phyloP scores from a whole-genome alignment of 2,113 vertebrate species.

The Ceyx cyanopectus region DNA sequence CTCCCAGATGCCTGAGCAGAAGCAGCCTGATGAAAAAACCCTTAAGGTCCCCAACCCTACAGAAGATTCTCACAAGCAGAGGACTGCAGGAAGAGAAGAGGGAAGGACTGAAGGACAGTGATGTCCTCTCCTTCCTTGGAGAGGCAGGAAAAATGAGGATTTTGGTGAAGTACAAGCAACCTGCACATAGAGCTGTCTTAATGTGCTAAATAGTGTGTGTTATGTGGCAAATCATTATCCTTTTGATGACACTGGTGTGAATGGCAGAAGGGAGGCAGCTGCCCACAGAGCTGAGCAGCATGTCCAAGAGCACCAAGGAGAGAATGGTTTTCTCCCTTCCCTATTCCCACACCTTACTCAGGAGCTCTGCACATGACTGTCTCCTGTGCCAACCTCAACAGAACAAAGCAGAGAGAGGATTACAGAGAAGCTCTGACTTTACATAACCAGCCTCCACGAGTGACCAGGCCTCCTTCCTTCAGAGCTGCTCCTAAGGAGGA shows the following conservation, averaged over 20 bases:
- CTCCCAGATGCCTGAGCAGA: not conserved
- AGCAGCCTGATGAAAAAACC: not conserved
- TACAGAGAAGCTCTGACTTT: not conserved
- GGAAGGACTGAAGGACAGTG: not conserved
- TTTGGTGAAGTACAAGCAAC: not conserved
- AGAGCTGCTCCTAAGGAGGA: not conserved
- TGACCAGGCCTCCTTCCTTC: not conserved
- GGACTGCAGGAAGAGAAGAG: not conserved
- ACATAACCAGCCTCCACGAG: not conserved
- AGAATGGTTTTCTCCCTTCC: not conserved
- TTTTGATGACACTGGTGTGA: not conserved
- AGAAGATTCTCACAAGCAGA: not conserved
- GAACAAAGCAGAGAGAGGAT: not conserved
- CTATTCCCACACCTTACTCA: not conserved
- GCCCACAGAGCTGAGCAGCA: not conserved
- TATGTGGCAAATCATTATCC: not conserved
- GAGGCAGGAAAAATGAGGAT: not conserved
- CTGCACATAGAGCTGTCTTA: not conserved
- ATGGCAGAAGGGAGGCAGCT: not conserved
- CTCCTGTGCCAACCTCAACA: not conserved
- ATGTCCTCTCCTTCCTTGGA: not conserved
- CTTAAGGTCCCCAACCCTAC: not conserved
- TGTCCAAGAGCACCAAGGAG: not conserved
- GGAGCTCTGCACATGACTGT: not conserved
- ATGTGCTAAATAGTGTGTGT: not conserved